phyloP scores from a whole-genome alignment of 2,113 vertebrate genomes.

The Hystrix cristata region DNA sequence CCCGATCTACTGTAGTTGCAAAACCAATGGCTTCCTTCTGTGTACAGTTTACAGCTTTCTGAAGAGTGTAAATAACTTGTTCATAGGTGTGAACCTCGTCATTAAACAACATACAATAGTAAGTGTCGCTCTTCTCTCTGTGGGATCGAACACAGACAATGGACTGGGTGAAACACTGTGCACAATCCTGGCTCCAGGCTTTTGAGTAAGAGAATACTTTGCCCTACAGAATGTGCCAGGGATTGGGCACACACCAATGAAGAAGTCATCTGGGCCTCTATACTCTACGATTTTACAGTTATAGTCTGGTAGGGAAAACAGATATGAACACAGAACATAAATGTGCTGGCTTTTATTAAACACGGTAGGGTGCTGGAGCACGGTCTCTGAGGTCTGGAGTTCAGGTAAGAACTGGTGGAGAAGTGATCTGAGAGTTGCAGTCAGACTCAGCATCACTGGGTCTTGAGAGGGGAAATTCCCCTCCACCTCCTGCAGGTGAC shows the following conservation, averaged over 20 bases:
- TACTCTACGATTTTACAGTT: background rate
- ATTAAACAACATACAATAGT: slow-evolving; percentile 99
- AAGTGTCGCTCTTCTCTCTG: slow-evolving; percentile 94
- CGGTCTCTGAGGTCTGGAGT: background rate
- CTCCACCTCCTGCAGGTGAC: background rate
- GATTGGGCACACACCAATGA: background rate
- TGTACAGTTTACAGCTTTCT: slow-evolving; percentile 98
- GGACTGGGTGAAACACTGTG: slow-evolving; percentile 29
- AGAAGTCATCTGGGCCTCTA: background rate
- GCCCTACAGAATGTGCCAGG: background rate
- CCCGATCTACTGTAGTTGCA: slow-evolving; percentile 98
- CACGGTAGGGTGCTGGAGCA: background rate
- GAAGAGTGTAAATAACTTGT: slow-evolving; percentile 98
- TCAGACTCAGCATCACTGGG: background rate
- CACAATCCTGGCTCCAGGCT: slow-evolving; percentile 14
- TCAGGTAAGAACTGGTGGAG: background rate
- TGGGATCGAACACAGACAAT: slow-evolving; percentile 64
- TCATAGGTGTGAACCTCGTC: slow-evolving; percentile 99
- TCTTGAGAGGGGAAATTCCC: background rate
- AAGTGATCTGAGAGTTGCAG: background rate
- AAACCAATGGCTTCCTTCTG: slow-evolving; percentile 98
- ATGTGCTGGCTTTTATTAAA: background rate
- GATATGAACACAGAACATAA: background rate
- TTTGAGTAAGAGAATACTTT: background rate
- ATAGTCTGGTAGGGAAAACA: background rate